phyloP scores from a whole-genome alignment of 2,113 vertebrate species.

The Cisticola juncidis region DNA sequence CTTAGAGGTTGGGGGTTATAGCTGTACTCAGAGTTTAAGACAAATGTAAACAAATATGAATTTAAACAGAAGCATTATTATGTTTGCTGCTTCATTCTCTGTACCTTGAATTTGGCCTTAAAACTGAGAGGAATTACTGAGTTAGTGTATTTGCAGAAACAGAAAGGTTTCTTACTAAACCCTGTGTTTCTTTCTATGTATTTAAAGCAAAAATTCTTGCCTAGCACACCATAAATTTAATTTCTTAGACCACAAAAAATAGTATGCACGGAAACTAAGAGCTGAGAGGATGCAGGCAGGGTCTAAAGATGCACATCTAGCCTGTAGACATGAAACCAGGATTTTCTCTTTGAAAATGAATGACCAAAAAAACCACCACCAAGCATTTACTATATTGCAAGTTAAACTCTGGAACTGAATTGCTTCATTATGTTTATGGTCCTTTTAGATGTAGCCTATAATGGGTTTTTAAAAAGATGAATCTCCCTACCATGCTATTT shows the following conservation, averaged over 20 bases:
- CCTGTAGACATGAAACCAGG: neutral
- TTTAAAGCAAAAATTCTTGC: neutral
- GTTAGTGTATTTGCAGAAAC: neutral
- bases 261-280: neutral
- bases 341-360: neutral
- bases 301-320: neutral
- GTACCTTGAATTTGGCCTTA: neutral
- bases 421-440: neutral
- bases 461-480: neutral
- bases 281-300: neutral
- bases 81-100: neutral
- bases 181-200: neutral
- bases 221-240: neutral
- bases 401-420: neutral
- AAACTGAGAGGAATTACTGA: neutral
- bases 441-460: neutral
- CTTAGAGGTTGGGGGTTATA: neutral
- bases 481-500: neutral
- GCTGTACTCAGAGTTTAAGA: neutral
- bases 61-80: neutral
- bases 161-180: neutral
- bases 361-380: neutral
- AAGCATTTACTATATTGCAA: neutral
- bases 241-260: neutral
- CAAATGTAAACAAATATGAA: neutral